Evolutionary conservation across 2,113 vertebrate genomes (phyloP).

Genomic region (Sprattus sprattus): DNA sequence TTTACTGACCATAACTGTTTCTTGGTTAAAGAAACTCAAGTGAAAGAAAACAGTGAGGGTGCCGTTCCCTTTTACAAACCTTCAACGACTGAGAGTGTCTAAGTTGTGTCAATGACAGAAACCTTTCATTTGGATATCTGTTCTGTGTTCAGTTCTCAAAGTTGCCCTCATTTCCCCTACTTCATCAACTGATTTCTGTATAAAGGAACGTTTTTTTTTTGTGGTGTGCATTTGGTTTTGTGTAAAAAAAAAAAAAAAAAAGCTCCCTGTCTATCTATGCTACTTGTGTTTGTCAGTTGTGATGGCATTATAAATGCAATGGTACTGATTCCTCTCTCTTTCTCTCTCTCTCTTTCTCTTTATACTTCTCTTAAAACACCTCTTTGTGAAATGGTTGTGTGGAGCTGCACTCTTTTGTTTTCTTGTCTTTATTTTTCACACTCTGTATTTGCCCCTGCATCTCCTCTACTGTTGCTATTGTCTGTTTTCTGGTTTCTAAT

Average conservation of each 20-base stretch:
- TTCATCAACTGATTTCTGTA: conserved; percentile 5
- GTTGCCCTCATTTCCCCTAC: background rate
- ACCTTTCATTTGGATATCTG: background rate
- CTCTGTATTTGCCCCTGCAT: background rate
- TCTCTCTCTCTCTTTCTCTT: conserved; percentile 14
- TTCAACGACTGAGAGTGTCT: background rate
- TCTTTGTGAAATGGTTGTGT: background rate
- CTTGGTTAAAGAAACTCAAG: background rate
- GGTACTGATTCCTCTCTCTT: conserved; percentile 31
- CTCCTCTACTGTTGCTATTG: conserved; percentile 18
- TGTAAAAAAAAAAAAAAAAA: background rate
- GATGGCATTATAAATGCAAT: conserved; percentile 42
- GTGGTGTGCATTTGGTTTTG: conserved; percentile 3
- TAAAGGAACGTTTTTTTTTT: background rate
- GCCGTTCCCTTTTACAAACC: background rate
- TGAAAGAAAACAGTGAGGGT: background rate
- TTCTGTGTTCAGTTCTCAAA: background rate
- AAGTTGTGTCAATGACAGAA: background rate
- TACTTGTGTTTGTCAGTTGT: conserved; percentile 26
- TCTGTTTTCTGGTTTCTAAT: conserved; percentile 19
- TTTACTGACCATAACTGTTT: background rate
- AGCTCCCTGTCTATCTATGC: background rate
- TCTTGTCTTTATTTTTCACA: conserved; percentile 15
- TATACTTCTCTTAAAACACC: background rate
- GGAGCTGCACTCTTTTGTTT: conserved; percentile 3